Evolutionary conservation across 2,888 invertebrate species (phyloP), one percentile per base, ranked within the genome.

Genomic region (Lymantria dispar): DNA sequence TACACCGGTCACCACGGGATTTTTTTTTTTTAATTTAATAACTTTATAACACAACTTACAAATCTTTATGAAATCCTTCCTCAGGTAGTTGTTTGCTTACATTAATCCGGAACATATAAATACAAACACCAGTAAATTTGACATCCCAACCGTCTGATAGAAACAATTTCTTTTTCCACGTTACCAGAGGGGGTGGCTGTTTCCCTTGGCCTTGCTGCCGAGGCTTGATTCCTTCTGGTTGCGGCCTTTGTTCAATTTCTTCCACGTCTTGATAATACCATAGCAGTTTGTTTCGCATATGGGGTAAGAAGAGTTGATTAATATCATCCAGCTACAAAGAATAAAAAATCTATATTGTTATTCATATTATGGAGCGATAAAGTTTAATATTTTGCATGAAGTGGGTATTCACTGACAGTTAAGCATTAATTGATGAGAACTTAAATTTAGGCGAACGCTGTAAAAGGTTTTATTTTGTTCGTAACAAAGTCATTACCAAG

Each of bases 211-310:
- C 92, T 70, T 76, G 92, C 78, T 72, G 91, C 7, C 83, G 72
- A 0, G 83, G 78, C 82, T 93, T 76, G 62, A 90, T 62, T 66
- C 90, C 80, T 71, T 93, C 77, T 47, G 74, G 74, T 7, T 76
- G 79, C n/a, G 92, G 86, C n/a, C 89, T 85, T 0, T 83, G 87
- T 43, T 94, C 94, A 0, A 93, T 89, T 67, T 96, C 96, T 63
- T 96, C 95, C 45, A 96, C 94, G 55, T 97, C 96, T 87, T 97
- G 97, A 76, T 96, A 97, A 81, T 96, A 97, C 96, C 97, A 97
- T 64, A 97, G 92, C 31, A 97, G 92, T 68, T 96, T 96, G 64
- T 95, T 95, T 68, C 95, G 94, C 95, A 96, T 96, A 73, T 96
- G 96, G 0, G 97, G 96, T 30, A 96, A 87, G 76, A 97, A 97